Evolutionary conservation across 2,888 invertebrate species (phyloP), one percentile per base, ranked within the genome.

Genomic region (Ellobium chinense): DNA sequence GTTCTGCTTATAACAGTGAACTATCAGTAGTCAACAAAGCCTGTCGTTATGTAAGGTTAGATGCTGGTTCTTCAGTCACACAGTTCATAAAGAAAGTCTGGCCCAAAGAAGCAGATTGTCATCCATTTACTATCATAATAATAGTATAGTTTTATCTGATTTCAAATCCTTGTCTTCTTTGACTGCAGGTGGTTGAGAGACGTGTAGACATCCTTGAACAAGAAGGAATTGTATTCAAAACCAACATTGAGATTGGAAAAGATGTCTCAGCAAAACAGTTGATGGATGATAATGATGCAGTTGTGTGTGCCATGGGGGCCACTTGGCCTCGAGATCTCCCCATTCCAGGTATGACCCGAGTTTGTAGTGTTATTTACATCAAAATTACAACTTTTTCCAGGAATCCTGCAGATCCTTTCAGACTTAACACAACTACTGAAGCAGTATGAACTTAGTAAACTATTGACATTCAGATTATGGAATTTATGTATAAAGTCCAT

Each of bases 261-360:
- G 97, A 98, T 91, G 95, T 98, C 76, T 95, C 96, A 18, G 96
- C 97, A 0, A 95, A 95, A 54, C 80, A 89, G 14, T 83, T 93
- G n/a, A 89, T 93, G 91, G 91, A 93, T 83, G 95, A 96, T 88
- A 96, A 95, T 93, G 96, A 98, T 93, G 98, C 98, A 0, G 94
- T 99, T 9, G 94, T 99, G 0, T 94, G 99, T 18, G 97, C 97
- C 91, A 96, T 97, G 81, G 99, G 99, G 7, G 97, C 99, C 5
- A 99, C 99, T 0, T 98, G 98, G 97, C 99, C 99, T 0, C 95
- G 99, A 80, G 99, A 99, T 87, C 91, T 95, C 34, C 93, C 93
- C n/a, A 94, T 94, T 82, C 93, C 93, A 82, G 94, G 94, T 93
- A 70, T 70, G 80, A 21, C n/a, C n/a, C n/a, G n/a, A n/a, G n/a